phyloP scores from a whole-genome alignment of 2,888 invertebrate species.

The Hyalella azteca region DNA sequence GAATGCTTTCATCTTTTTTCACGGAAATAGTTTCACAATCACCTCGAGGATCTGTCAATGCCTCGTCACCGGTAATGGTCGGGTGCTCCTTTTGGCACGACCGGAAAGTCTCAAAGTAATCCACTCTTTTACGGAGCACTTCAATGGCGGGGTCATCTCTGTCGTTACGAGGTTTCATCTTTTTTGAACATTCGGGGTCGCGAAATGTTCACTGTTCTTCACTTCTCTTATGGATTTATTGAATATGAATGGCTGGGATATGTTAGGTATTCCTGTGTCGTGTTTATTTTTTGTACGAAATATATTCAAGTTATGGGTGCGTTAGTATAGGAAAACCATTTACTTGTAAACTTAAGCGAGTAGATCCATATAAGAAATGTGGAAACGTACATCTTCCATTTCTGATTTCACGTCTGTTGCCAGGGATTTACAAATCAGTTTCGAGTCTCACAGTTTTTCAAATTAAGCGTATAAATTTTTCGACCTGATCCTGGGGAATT shows the following conservation, averaged over 20 bases:
- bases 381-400: no score
- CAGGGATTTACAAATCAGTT: no score
- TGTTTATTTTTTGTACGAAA: no score
- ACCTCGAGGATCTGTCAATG: neutral
- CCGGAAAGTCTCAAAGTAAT: neutral
- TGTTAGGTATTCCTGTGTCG: neutral
- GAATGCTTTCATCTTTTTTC: no score
- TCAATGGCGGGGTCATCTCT: conserved; percentile 14
- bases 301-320: no score
- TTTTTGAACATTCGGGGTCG: neutral
- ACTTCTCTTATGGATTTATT: conserved; percentile 17
- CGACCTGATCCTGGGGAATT: no score
- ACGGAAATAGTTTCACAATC: neutral
- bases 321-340: no score
- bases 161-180: conserved; percentile 15
- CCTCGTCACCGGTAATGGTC: neutral
- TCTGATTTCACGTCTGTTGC: no score
- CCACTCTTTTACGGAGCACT: neutral
- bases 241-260: neutral
- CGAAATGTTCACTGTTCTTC: conserved; percentile 13
- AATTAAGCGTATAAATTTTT: no score
- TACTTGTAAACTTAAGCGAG: no score
- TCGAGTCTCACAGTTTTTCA: no score
- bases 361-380: no score
- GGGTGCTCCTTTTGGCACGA: neutral